Base-by-base conservation (phyloP, 2,888 invertebrate genomes). In the Galeopsomyia nigrocyanea region DNA sequence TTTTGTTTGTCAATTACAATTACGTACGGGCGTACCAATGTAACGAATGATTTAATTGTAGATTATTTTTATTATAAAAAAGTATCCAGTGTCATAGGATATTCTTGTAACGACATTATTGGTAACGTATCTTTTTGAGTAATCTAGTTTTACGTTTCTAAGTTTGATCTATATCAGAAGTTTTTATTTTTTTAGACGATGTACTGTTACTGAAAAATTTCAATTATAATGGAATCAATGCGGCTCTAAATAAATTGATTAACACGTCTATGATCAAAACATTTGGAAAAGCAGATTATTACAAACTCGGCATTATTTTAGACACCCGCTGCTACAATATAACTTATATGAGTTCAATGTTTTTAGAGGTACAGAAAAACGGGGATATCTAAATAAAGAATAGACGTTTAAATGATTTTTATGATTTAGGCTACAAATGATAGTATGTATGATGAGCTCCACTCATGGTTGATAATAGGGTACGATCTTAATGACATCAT, bases 381-480 rank as follows among this genome's bases (percentile, higher is more conserved):
- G 6, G 13, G 39, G 6, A 21, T 62, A 22, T n/a, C n/a, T 46
- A 26, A 49, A 47, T 0, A 39, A 13, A 9, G 26, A 9, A 16
- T 9, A 31, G 2, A 7, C 13, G 13, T 31, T n/a, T 31, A 39
- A 58, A 31, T 58, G 31, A 22, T 6, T 19, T 46, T 16, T 22
- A n/a, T 19, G 46, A 3, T 10, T 21, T 10, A 74, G 71, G 71
- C 71, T 3, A 17, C 68, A 2, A 49, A 71, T 19, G 57, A 57
- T 14, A 46, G 71, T 17, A 60, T 71, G 26, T 74, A 22, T 49
- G 71, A 61, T 14, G 71, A 71, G 2, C 51, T 74, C 2, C 71
- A 71, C 19, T 50, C 26, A 17, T 82, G 82, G 81, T 76, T 82
- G 5, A 63, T 81, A 5, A 22, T 80, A 5, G 76, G 75, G 22